Percentiles rank a stretch among this genome's conserved stretches.
Conservation (phyloP, 2,113 vertebrate species). For the Cynocephalus volans region DNA sequence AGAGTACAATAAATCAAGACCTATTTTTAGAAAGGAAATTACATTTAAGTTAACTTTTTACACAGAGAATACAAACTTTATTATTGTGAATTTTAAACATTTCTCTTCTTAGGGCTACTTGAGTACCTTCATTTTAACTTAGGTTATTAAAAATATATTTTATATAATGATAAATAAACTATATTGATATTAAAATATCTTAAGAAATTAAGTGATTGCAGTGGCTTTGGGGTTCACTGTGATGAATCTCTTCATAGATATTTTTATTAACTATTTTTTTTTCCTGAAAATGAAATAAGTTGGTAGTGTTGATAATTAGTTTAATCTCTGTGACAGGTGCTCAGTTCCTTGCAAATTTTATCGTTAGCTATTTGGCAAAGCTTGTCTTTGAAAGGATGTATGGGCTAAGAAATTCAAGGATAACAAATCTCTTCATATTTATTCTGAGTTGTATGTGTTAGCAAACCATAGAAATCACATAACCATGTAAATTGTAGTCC, state of each 20-base stretch:
- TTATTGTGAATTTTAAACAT: not conserved
- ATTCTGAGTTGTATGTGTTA: not conserved
- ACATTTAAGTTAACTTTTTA: constrained; percentile 38
- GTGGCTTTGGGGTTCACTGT: not conserved
- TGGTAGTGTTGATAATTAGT: not conserved
- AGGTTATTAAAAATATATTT: not conserved
- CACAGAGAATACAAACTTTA: not conserved
- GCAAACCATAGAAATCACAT: constrained; percentile 5
- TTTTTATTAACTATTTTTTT: not conserved
- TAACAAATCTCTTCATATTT: constrained; percentile 22
- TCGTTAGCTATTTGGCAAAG: not conserved
- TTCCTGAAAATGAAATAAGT: constrained; percentile 43
- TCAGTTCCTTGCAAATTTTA: not conserved
- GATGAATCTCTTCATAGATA: not conserved
- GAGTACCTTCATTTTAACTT: constrained; percentile 3
- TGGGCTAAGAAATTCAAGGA: not conserved
- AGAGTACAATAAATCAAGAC: not conserved
- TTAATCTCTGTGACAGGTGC: not conserved
- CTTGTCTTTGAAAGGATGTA: not conserved
- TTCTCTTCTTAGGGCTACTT: not conserved
- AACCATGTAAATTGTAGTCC: not conserved
- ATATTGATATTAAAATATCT: constrained; percentile 10
- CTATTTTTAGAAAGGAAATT: constrained; percentile 43
- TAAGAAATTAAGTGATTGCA: not conserved
- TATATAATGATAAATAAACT: not conserved